phyloP scores from a whole-genome alignment of 2,888 invertebrate species.

The Scaptomyza parva region DNA sequence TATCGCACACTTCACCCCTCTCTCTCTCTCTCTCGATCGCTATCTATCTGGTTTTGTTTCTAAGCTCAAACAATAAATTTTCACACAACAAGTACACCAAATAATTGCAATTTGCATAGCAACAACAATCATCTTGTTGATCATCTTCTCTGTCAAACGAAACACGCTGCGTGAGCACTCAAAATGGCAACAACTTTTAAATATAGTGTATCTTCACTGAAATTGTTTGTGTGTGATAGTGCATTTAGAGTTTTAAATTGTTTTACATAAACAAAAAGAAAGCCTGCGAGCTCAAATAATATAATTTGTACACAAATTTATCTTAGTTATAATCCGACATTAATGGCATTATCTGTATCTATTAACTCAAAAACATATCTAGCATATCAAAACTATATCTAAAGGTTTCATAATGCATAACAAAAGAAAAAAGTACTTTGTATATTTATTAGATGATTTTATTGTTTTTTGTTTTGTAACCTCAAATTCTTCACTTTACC shows the following conservation, averaged over 20 bases:
- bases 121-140: constrained; percentile 26
- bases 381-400: too few species aligned
- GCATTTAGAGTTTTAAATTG: constrained; percentile 4
- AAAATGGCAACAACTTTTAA: constrained; percentile 1
- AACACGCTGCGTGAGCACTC: constrained; percentile 19
- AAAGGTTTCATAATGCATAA: too few species aligned
- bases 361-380: too few species aligned
- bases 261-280: constrained; percentile 11
- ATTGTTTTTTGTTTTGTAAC: too few species aligned
- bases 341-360: too few species aligned
- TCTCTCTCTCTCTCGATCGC: background rate
- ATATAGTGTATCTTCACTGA: too few species aligned
- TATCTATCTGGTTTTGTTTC: constrained; percentile 1
- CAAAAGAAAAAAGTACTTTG: too few species aligned
- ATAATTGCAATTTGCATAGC: constrained; percentile 63
- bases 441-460: too few species aligned
- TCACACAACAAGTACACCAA: constrained; percentile 62
- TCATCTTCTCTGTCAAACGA: constrained; percentile 16
- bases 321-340: too few species aligned
- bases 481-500: too few species aligned
- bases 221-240: too few species aligned
- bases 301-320: background rate
- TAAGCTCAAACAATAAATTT: constrained; percentile 65
- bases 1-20: constrained; percentile 27
- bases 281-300: too few species aligned